A percentile compares a stretch with the other conserved stretches of the same genome.
phyloP scores from a whole-genome alignment of 2,888 invertebrate species.

The Ectobius pallidus region DNA sequence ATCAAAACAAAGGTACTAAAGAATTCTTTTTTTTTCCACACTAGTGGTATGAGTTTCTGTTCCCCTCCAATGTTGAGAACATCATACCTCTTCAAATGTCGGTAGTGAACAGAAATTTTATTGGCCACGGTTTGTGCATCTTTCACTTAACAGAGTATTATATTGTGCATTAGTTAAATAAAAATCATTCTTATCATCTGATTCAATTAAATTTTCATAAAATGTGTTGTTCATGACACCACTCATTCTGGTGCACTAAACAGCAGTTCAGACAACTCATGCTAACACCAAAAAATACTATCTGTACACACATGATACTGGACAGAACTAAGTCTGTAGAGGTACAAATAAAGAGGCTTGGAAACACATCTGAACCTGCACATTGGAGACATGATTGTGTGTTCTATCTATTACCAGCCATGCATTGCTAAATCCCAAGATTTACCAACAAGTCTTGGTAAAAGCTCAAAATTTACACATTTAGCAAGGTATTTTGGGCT shows the following conservation, averaged over 20 bases:
- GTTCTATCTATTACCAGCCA: too few species aligned
- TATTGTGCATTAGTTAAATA: neutral
- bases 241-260: too few species aligned
- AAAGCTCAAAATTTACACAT: neutral
- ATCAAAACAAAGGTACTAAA: neutral
- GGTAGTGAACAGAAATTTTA: neutral
- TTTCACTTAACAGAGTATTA: neutral
- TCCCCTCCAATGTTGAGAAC: neutral
- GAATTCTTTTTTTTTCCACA: neutral
- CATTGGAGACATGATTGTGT: too few species aligned
- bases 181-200: neutral
- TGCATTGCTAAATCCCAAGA: neutral
- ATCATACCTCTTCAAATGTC: neutral
- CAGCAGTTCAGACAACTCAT: too few species aligned
- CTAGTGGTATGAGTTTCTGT: neutral
- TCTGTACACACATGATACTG: neutral
- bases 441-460: neutral
- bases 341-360: neutral
- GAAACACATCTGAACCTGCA: neutral
- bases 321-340: neutral
- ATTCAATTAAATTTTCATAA: too few species aligned
- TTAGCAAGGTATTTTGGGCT: too few species aligned
- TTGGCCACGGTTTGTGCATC: neutral
- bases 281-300: too few species aligned
- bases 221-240: too few species aligned